Percentiles rank a stretch among this genome's conserved stretches.
These are phyloP conservation scores for Bombus confusus DNA, from an alignment of 1,140 invertebrate genomes.

Conservation along the genomic window DNA sequence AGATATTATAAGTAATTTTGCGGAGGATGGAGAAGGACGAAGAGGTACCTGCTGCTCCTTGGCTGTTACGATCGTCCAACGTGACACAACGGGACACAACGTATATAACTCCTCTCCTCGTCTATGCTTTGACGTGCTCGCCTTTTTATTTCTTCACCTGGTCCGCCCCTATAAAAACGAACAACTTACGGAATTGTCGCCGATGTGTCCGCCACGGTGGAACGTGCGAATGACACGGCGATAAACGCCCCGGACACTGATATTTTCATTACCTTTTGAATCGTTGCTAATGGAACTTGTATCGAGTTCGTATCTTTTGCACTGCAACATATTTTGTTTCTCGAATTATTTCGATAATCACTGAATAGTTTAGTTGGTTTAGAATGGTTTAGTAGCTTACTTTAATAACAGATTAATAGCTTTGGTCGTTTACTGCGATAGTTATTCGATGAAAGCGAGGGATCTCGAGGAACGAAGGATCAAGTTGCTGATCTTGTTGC, in stretches of 20 bases:
- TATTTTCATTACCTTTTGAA: slow-evolving; percentile 24
- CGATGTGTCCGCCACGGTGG: not conserved
- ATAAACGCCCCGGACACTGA: not conserved
- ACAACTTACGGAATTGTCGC: slow-evolving; percentile 25
- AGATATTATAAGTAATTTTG: slow-evolving; percentile 76
- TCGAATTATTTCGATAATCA: not conserved
- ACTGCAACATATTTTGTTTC: not conserved
- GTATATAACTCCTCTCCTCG: slow-evolving; percentile 58
- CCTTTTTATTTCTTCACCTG: slow-evolving; percentile 51
- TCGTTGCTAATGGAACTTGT: not conserved
- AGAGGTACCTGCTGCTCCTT: slow-evolving; percentile 21
- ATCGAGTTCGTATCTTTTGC: not conserved
- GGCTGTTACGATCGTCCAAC: slow-evolving; percentile 69
- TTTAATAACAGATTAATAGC: too few species aligned
- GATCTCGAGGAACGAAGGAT: too few species aligned
- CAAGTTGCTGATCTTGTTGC: not conserved
- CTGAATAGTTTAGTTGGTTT: too few species aligned
- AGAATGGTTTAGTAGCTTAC: too few species aligned
- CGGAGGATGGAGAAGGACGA: slow-evolving; percentile 43
- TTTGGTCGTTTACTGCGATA: too few species aligned
- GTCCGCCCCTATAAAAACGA: slow-evolving; percentile 13
- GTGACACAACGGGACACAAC: slow-evolving; percentile 62
- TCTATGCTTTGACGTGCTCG: slow-evolving; percentile 44
- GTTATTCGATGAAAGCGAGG: too few species aligned
- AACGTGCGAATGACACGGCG: slow-evolving; percentile 13